Base-by-base conservation (phyloP, 2,113 vertebrate genomes). In the Percina caprodes region DNA sequence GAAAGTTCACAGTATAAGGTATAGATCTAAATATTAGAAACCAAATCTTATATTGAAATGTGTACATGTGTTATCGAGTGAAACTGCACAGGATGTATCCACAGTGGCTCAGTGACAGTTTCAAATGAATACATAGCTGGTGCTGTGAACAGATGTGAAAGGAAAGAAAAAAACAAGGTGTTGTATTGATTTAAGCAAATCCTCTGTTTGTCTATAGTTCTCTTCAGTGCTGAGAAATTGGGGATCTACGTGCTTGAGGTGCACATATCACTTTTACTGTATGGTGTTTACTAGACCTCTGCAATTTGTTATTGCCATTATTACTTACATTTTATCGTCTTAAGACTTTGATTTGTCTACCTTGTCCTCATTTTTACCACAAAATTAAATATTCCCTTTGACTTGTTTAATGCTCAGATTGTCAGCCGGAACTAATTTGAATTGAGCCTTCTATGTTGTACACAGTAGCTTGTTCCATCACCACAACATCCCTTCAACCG, bases 221-320 rank as follows among this genome's bases (percentile, higher is more conserved):
- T 51, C 23, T 70, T 52, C 30, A 9, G 51, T 45, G 51, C 46
- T 55, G 23, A 69, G 45, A 68, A 49, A 74, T 72, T 45, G 26
- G 21, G 56, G 48, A 56, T 70, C 39, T 26, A 30, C 55, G 58
- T 69, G 46, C 19, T 54, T 0, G 1, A 61, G 60, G 75, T 42
- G 24, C 0, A 8, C 1, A 0, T 21, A 52, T 51, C 49, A 48
- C 56, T 63, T 10, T 80, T 72, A 10, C 39, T 39, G 39, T 39
- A 19, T 6, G 23, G 33, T 56, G 60, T 69, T 76, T 60, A 55
- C 46, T 62, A 30, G 48, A 77, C 39, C 52, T 76, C 66, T 61
- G 42, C 58, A 80, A 79, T 85, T 80, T 83, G 70, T 39, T 39
- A 39, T 39, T 39, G 39, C 9, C 9, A 39, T 39, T 39, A 39